Evolutionary conservation across 2,113 vertebrate species (phyloP), one percentile per base, ranked within the genome.

Genomic region (Carettochelys insculpta): DNA sequence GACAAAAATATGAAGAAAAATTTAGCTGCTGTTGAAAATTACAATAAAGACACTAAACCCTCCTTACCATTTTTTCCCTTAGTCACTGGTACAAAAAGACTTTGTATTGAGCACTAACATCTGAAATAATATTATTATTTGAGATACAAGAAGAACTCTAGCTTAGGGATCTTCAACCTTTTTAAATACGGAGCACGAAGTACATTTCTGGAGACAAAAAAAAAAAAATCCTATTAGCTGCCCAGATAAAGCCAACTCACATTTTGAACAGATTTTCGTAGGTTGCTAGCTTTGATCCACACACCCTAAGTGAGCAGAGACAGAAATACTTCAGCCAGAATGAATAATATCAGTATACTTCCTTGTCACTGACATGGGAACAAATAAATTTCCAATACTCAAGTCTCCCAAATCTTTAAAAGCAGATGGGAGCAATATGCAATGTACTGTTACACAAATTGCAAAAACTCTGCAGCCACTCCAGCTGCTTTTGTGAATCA

Each of bases 401-500:
- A 58, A 17, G 27, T 73, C 68, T 80, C 81, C 45, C 78, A 94
- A 93, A 73, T 50, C 38, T 83, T n/a, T 45, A 79, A 94, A 94
- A 87, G 56, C 80, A 92, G 71, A 92, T 27, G n/a, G 65, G 77
- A 95, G 51, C 43, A 95, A 45, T 80, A 68, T 91, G 54, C 19
- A 82, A 27, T 50, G 73, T 27, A 83, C 58, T 61, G 73, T 79
- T 88, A 77, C 92, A 77, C 50, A 16, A 76, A 38, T 80, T 88
- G 92, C 80, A 41, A 50, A 90, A 95, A 91, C 88, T 73, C 34
- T 22, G 58, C 34, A 47, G 86, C 81, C 83, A 85, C 48, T 88
- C 83, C 78, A 89, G 77, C 61, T 94, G 88, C 84, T 90, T 95
- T 89, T 90, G 85, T 68, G 27, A 94, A 86, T 92, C 93, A 94